Percentiles rank a stretch among this genome's conserved stretches.
These are phyloP conservation scores for Zosterops japonicus DNA, from an alignment of 2,113 vertebrate species.

Conservation along the genomic window DNA sequence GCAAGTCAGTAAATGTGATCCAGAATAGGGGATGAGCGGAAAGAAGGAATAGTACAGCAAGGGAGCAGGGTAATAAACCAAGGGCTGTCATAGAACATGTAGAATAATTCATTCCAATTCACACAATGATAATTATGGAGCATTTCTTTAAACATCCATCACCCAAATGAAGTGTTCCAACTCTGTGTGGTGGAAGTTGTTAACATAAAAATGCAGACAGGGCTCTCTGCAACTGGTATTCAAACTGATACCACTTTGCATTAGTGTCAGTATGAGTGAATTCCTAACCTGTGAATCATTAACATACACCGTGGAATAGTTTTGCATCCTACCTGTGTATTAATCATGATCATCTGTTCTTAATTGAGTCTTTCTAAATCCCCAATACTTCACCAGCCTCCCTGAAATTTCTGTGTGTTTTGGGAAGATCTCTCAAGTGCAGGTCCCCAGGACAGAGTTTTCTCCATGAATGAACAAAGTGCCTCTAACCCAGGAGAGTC, in stretches of 20 bases:
- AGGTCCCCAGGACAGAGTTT: not conserved
- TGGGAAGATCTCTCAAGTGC: not conserved
- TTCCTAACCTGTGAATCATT: slow-evolving; percentile 25
- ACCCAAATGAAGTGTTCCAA: not conserved
- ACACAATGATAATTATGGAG: not conserved
- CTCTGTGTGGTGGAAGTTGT: not conserved
- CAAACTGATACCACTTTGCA: slow-evolving; percentile 6
- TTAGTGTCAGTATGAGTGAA: not conserved
- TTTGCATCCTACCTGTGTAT: not conserved
- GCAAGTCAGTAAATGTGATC: not conserved
- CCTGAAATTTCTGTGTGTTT: not conserved
- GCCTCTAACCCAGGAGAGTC: not conserved
- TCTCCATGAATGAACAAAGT: accelerated
- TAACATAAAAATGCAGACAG: slow-evolving; percentile 36
- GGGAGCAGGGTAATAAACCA: not conserved
- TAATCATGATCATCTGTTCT: not conserved
- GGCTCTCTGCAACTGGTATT: slow-evolving; percentile 14
- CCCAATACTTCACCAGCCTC: not conserved
- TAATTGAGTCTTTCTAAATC: not conserved
- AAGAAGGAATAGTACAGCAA: not conserved
- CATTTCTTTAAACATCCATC: not conserved
- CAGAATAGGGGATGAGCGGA: not conserved
- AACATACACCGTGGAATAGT: not conserved
- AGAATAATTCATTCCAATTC: not conserved
- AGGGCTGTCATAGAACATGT: not conserved